Evolutionary conservation across 2,888 invertebrate genomes (phyloP).

Genomic region (Laothoe populi): DNA sequence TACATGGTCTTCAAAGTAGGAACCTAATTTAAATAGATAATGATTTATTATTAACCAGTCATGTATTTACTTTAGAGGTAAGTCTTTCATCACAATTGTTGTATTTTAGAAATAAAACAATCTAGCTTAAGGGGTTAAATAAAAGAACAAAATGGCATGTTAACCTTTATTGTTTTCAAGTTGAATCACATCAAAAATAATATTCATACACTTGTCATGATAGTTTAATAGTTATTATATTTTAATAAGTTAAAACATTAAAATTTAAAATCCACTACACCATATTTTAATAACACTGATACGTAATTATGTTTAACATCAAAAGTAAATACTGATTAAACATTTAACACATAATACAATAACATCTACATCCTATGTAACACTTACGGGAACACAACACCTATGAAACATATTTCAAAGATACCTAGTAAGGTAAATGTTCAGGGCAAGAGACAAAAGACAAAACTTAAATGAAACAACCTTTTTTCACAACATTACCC

Average conservation of each 20-base stretch:
- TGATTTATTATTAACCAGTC: too few species aligned
- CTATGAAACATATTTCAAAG: constrained; percentile 56
- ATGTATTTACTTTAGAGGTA: too few species aligned
- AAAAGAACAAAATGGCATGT: constrained; percentile 43
- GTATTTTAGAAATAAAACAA: not conserved
- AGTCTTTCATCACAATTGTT: too few species aligned
- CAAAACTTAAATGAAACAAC: constrained; percentile 45
- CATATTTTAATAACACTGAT: constrained; percentile 69
- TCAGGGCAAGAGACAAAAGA: constrained; percentile 53
- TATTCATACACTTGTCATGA: constrained; percentile 23
- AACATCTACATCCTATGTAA: constrained; percentile 55
- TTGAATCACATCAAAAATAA: constrained; percentile 68
- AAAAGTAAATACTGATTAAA: constrained; percentile 75
- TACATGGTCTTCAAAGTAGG: too few species aligned
- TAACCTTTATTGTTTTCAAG: constrained; percentile 71
- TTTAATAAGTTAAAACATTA: constrained; percentile 55
- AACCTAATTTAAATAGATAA: too few species aligned
- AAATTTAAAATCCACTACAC: constrained; percentile 67
- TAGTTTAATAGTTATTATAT: constrained; percentile 16
- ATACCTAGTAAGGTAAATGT: constrained; percentile 50
- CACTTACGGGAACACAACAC: constrained; percentile 74
- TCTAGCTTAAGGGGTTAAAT: constrained; percentile 31
- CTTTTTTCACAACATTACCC: constrained; percentile 70
- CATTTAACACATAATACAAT: constrained; percentile 76
- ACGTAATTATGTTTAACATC: constrained; percentile 62